phyloP scores from a whole-genome alignment of 2,797 vertebrate species.

The Melanotaenia parkinsoni region DNA sequence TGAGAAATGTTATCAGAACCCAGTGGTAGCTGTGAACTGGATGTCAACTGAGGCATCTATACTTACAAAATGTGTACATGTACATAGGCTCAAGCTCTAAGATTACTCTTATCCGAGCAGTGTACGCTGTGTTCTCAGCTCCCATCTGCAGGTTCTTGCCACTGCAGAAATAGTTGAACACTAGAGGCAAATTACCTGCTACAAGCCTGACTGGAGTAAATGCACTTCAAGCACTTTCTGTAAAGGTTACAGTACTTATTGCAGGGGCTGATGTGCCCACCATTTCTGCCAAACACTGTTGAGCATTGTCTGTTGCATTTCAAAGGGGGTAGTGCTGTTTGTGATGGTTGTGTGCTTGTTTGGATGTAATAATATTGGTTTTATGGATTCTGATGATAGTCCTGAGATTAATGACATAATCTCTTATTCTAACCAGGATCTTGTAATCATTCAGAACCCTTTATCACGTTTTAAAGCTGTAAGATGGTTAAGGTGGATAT shows the following conservation, averaged over 20 bases:
- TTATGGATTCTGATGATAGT: neutral
- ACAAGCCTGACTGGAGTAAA: neutral
- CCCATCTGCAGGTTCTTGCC: neutral
- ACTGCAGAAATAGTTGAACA: neutral
- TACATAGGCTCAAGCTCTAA: neutral
- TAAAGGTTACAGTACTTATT: slow-evolving; percentile 1
- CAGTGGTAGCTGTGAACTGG: neutral
- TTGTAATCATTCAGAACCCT: neutral
- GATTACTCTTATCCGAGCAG: neutral
- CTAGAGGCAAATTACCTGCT: neutral
- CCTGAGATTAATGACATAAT: neutral
- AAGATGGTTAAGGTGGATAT: neutral
- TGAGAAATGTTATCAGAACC: neutral
- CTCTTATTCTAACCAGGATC: neutral
- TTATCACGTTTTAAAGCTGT: neutral
- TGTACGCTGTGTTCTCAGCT: neutral
- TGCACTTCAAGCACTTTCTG: neutral
- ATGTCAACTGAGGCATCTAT: neutral
- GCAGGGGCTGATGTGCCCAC: neutral
- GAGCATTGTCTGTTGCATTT: neutral
- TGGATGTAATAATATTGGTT: neutral
- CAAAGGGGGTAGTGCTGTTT: neutral
- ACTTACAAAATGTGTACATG: neutral
- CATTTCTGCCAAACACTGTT: neutral
- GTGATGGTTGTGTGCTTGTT: neutral